phyloP scores from a whole-genome alignment of 2,888 invertebrate genomes.

The Meloe dianella region DNA sequence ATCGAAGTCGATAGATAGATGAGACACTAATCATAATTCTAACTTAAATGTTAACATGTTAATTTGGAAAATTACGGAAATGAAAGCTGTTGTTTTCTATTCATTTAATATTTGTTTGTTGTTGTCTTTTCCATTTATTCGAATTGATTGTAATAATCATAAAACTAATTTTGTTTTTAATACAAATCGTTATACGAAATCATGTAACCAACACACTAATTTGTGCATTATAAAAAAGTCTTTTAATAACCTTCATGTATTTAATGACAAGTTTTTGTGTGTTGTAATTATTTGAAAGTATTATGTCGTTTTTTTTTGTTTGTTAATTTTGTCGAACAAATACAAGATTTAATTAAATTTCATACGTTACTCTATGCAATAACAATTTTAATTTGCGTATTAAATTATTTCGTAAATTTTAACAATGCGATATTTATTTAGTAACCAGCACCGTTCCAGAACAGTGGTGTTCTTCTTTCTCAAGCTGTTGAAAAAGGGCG shows the following conservation, averaged over 20 bases:
- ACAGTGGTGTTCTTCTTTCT: neutral
- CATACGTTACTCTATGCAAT: neutral
- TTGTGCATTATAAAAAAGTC: conserved; percentile 24
- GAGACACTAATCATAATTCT: neutral
- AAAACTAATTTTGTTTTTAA: no score
- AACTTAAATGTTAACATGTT: neutral
- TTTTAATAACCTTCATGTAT: conserved; percentile 30
- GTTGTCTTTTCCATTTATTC: no score
- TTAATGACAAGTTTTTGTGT: conserved; percentile 30
- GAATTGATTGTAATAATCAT: no score
- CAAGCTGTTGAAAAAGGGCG: neutral
- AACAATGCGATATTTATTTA: neutral
- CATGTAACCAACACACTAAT: conserved; percentile 27
- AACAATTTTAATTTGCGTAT: conserved; percentile 1
- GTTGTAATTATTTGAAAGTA: conserved; percentile 19
- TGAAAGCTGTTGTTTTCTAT: neutral
- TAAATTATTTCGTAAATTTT: conserved; percentile 14
- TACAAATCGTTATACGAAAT: conserved; percentile 23
- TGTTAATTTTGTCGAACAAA: neutral
- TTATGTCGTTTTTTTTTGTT: neutral
- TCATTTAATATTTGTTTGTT: no score
- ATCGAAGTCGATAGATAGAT: neutral
- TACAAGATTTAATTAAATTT: conserved; percentile 2
- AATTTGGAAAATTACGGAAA: conserved; percentile 6
- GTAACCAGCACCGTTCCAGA: conserved; percentile 10